Base-by-base conservation (phyloP, 2,888 invertebrate species). In the Rhimphoctona megacephalus region DNA sequence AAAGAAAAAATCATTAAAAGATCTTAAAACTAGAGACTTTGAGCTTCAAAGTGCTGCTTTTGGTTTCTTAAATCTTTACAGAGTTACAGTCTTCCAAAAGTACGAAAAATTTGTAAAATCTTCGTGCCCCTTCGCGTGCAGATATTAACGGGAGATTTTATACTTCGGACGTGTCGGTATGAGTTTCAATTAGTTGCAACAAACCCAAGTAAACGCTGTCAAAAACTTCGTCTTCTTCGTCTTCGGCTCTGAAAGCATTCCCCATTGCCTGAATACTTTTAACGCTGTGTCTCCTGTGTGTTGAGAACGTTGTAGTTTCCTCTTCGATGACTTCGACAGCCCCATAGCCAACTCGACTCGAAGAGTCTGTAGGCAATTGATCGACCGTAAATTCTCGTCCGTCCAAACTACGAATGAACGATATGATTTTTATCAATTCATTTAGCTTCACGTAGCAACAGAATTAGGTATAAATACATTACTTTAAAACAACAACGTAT, bases 141-240 rank as follows among this genome's bases (percentile, higher is more conserved):
- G n/a, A n/a, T n/a, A n/a, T n/a, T n/a, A n/a, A n/a, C n/a, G n/a
- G n/a, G n/a, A n/a, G n/a, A n/a, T n/a, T n/a, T n/a, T n/a, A n/a
- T n/a, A n/a, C n/a, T n/a, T n/a, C n/a, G n/a, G n/a, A n/a, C n/a
- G n/a, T n/a, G n/a, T n/a, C n/a, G n/a, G 30, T 30, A 30, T 0
- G 30, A 14, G 30, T 6, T 17, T 30, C 17, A 5, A 30, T 30
- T 30, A 61, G 30, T 30, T 61, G 61, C 30, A 9, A 78, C 77
- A 39, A 90, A 93, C 93, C 95, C 87, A 98, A 95, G 92, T 97
- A 97, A 74, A 97, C 97, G 89, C 97, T 97, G 93, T 98, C 97
- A 92, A 98, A 98, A 67, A 97, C 95, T 92, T 98, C 98, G 67
- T 97, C 97, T 89, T 97, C 97, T 92, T 98, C 98, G 91, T 98